Base-by-base conservation (phyloP, 2,113 vertebrate species). In the Oplegnathus fasciatus region DNA sequence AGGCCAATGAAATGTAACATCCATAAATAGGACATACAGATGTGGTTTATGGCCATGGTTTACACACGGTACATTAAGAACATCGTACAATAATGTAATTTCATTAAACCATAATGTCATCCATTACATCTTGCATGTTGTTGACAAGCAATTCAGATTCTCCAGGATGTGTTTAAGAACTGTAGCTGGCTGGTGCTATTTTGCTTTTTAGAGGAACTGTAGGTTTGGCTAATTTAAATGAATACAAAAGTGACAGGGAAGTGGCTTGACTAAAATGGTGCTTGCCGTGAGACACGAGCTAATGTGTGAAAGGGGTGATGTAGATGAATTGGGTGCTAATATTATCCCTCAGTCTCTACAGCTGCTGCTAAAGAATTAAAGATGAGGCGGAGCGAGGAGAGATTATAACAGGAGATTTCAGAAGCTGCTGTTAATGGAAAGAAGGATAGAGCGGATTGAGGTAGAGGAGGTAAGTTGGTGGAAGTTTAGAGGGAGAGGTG, bases 241-340 rank as follows among this genome's bases (percentile, higher is more conserved):
- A 79, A 84, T 18, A 50, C 26, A 82, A 64, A 70, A 28, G 73
- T 78, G 48, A 75, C 48, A 32, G 28, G 32, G 5, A 91, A 72
- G 48, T 46, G 61, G 22, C 65, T 70, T 68, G 42, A 66, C 46
- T 80, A 34, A 83, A 84, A 78, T 48, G 11, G 75, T n/a, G 50
- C 68, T 83, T 37, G 55, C 58, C 17, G 42, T 50, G 52, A 85
- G 42, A 68, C 40, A 17, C 10, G 10, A 46, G 70, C 69, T 85
- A 34, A 78, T 77, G 37, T 77, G 65, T 80, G 64, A 55, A 61
- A 78, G 58, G 17, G 26, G 73, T 42, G 46, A 87, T 60, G 34
- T 26, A 57, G 82, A 90, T 84, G 79, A 91, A 83, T 80, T 64
- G 54, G 44, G 57, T 26, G 80, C 89, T 87, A 88, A 92, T 87